phyloP scores from a whole-genome alignment of 2,113 vertebrate species.

The Cariama cristata region DNA sequence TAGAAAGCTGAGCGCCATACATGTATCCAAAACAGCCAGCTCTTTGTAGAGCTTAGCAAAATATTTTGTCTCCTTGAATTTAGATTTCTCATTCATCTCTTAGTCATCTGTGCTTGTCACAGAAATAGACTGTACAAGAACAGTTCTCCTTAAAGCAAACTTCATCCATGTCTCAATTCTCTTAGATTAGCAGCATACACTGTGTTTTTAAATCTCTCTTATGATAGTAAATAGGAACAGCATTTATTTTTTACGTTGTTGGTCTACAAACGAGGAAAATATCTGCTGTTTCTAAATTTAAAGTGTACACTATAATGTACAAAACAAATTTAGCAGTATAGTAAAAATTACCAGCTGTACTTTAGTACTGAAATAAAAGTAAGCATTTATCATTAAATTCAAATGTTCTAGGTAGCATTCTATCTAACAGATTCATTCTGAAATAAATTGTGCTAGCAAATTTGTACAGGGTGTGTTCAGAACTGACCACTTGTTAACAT shows the following conservation, averaged over 20 bases:
- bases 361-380: conserved; percentile 43
- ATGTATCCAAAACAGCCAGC: neutral
- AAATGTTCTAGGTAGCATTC: neutral
- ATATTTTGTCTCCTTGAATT: neutral
- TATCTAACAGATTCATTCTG: neutral
- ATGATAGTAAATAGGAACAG: neutral
- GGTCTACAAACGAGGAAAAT: neutral
- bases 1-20: neutral
- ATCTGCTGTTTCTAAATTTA: neutral
- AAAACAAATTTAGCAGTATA: neutral
- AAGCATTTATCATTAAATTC: neutral
- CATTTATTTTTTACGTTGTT: neutral
- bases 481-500: conserved; percentile 14
- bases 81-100: neutral
- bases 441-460: neutral
- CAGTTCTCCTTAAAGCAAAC: neutral
- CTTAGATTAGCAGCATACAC: neutral
- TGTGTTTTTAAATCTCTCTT: neutral
- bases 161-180: neutral
- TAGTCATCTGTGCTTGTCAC: neutral
- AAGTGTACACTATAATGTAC: neutral
- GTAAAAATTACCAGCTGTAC: conserved; percentile 21
- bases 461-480: neutral
- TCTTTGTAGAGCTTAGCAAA: neutral
- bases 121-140: neutral